Evolutionary conservation across 2,888 invertebrate genomes (phyloP).

Genomic region (Latrodectus elegans): DNA sequence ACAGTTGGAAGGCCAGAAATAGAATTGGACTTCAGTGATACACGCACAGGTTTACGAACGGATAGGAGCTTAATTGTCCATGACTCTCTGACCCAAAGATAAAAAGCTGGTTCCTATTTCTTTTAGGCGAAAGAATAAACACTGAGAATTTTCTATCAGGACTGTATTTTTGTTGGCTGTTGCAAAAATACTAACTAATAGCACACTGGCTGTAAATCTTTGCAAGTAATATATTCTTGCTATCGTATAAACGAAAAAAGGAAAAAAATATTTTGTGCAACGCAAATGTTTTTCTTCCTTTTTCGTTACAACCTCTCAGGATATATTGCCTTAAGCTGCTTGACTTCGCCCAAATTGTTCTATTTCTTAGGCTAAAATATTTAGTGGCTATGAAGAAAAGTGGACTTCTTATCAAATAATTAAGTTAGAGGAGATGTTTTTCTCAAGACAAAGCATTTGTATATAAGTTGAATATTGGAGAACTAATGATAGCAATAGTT

Average conservation of each 20-base stretch:
- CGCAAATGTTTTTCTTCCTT: background rate
- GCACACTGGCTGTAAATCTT: conserved; percentile 27
- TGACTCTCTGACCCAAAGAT: conserved; percentile 62
- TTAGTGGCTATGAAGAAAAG: background rate
- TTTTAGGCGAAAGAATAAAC: conserved; percentile 44
- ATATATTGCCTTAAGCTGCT: background rate
- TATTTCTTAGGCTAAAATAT: background rate
- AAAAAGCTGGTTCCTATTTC: conserved; percentile 59
- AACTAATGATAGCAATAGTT: no score
- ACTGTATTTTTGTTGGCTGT: conserved; percentile 45
- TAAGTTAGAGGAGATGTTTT: no score
- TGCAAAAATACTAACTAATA: conserved; percentile 40
- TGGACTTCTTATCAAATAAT: no score
- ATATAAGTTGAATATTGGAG: no score
- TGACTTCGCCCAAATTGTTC: background rate
- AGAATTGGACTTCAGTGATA: conserved; percentile 42
- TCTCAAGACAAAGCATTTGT: no score
- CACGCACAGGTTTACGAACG: conserved; percentile 14
- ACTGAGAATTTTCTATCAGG: conserved; percentile 36
- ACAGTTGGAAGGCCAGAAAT: conserved; percentile 44
- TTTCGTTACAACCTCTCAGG: background rate
- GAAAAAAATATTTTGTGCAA: background rate
- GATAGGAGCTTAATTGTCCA: conserved; percentile 54
- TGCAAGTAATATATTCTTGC: conserved; percentile 35
- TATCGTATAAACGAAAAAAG: background rate